These are phyloP conservation scores for Bubalus kerabau DNA, from an alignment of 2,113 vertebrate genomes.

Conservation along the genomic window DNA sequence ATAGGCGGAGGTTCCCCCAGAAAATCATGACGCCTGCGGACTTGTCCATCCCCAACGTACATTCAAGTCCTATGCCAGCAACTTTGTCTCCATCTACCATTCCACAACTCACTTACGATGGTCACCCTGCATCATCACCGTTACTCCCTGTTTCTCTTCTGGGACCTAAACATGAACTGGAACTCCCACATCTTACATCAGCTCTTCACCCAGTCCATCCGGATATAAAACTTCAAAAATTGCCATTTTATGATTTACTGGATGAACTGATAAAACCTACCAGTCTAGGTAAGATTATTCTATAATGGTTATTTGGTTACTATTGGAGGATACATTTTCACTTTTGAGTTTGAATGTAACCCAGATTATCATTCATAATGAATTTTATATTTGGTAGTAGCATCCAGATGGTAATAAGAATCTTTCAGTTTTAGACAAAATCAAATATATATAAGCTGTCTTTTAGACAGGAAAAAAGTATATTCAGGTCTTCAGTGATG, in stretches of 20 bases:
- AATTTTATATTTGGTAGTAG: conserved; percentile 21
- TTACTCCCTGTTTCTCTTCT: conserved; percentile 94
- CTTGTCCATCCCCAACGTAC: conserved; percentile 89
- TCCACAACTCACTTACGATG: conserved; percentile 92
- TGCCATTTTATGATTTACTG: conserved; percentile 97
- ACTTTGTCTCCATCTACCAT: conserved; percentile 86
- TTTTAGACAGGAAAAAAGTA: conserved; percentile 17
- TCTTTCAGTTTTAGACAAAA: conserved; percentile 29
- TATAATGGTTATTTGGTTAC: not conserved
- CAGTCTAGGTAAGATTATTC: conserved; percentile 90
- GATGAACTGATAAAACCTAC: conserved; percentile 99
- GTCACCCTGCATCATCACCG: conserved; percentile 90
- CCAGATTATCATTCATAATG: conserved; percentile 33
- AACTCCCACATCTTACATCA: conserved; percentile 92
- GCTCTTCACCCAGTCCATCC: conserved; percentile 96
- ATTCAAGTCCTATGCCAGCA: conserved; percentile 90
- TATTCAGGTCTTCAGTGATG: not conserved
- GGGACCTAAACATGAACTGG: conserved; percentile 97
- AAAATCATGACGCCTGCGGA: conserved; percentile 95
- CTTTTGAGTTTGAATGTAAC: conserved; percentile 40
- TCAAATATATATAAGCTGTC: not conserved
- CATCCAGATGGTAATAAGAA: not conserved
- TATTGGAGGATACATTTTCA: not conserved
- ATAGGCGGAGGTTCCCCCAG: conserved; percentile 95
- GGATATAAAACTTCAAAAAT: conserved; percentile 96